Percentiles rank a stretch among this genome's conserved stretches.
Conservation (phyloP, 1,140 invertebrate genomes). For the Drosophila lini region DNA sequence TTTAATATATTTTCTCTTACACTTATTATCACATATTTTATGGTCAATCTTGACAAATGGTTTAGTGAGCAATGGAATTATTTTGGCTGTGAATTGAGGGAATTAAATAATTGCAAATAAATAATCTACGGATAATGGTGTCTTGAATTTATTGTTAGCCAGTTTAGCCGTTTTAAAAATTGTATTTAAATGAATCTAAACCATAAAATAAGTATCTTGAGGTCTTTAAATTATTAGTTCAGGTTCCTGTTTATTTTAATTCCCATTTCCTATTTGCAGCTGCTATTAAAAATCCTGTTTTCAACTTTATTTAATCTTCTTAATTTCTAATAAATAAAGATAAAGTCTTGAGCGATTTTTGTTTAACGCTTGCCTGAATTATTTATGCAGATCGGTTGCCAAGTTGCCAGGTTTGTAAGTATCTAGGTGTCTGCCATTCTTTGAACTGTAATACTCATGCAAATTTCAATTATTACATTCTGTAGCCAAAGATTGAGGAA, state of each 20-base stretch:
- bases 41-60: too few species aligned
- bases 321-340: conserved; percentile 5
- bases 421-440: conserved; percentile 2
- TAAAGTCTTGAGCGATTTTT: background rate
- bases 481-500: conserved; percentile 30
- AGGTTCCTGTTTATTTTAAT: background rate
- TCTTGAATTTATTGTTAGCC: background rate
- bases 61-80: background rate
- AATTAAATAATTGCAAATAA: background rate
- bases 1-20: too few species aligned
- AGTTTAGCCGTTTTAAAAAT: background rate
- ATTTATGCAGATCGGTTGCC: conserved; percentile 14
- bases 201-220: background rate
- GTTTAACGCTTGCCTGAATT: background rate
- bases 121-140: background rate
- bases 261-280: background rate
- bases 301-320: background rate
- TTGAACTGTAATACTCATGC: conserved; percentile 40
- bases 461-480: conserved; percentile 49
- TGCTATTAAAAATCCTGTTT: too few species aligned
- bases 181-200: background rate
- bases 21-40: too few species aligned
- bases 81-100: background rate
- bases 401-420: conserved; percentile 16
- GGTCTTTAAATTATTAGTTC: background rate